Percentiles rank a stretch among this genome's conserved stretches.
Evolutionary conservation across 2,888 invertebrate species (phyloP).

Genomic region (Odontocerum albicorne): DNA sequence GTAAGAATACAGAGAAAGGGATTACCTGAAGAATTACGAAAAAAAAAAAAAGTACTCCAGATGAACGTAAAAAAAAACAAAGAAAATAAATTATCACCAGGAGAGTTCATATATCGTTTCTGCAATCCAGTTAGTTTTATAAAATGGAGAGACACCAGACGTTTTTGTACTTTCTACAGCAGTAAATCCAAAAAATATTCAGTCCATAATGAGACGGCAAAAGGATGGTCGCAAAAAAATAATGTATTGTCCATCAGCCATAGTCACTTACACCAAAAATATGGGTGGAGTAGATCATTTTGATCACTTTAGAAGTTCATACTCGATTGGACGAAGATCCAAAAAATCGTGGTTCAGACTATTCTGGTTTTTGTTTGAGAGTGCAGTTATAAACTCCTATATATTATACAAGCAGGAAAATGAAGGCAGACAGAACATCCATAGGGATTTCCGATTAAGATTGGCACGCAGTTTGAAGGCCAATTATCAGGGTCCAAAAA

Average conservation of each 20-base stretch:
- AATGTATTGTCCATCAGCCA: conserved; percentile 33
- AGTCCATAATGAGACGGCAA: conserved; percentile 34
- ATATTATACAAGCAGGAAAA: conserved; percentile 28
- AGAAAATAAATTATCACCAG: conserved; percentile 9
- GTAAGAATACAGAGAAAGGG: conserved; percentile 36
- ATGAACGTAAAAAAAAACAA: conserved; percentile 22
- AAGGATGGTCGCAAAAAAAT: conserved; percentile 34
- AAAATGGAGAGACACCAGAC: conserved; percentile 31
- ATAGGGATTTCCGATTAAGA: conserved; percentile 34
- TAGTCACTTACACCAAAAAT: conserved; percentile 33
- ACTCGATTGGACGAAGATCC: conserved; percentile 31
- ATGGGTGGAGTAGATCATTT: conserved; percentile 34
- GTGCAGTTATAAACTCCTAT: conserved; percentile 34
- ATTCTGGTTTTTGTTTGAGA: conserved; percentile 37
- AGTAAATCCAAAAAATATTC: conserved; percentile 31
- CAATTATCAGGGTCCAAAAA: conserved; percentile 25
- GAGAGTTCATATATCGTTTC: conserved; percentile 27
- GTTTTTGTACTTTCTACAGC: conserved; percentile 33
- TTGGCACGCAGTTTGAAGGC: conserved; percentile 30
- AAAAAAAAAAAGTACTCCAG: conserved; percentile 23
- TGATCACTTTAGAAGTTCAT: conserved; percentile 33
- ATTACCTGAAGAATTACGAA: conserved; percentile 33
- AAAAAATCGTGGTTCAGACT: conserved; percentile 30
- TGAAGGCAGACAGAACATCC: conserved; percentile 30
- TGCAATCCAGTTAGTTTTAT: conserved; percentile 25